Evolutionary conservation across 2,797 vertebrate species (phyloP), one percentile per base, ranked within the genome.

Genomic region (Myotis vivesi): DNA sequence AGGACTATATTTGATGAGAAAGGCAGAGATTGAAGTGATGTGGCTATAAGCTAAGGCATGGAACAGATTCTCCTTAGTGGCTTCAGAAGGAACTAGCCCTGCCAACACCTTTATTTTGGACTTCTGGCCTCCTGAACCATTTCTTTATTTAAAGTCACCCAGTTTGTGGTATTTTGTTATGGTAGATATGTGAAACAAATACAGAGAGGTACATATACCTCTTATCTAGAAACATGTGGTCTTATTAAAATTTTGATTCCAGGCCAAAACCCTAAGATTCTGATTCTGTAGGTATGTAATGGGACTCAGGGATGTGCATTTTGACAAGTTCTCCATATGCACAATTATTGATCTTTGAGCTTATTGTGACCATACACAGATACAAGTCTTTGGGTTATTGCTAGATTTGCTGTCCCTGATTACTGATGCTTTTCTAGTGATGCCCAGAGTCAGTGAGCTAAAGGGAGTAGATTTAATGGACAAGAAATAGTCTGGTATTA

Each of bases 151-250:
- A 84, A 84, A 90, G 46, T 8, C 3, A 62, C 16, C 17, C 23
- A 81, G 6, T 86, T 94, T 71, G 30, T 87, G 66, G 33, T 59
- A 51, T 69, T 87, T 94, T 89, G 30, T 76, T 87, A 90, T 76
- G 59, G 15, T 9, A 76, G 8, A 16, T 36, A 23, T 81, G 83
- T 82, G 46, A 86, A 87, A 69, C 46, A 76, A 88, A 95, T 44
- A 33, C 25, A 84, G 33, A 91, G n/a, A 81, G 64, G 55, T 46
- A 33, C 23, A 25, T 28, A 75, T 23, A 77, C n/a, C 13, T 93
- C 28, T 81, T 59, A 51, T 25, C 25, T 59, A 76, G 53, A 90
- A 46, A 86, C 0, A 36, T 28, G 68, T 16, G 2, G 8, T 19
- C 38, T 93, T 81, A 15, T 85, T 94, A 88, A 80, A 76, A 71